These are phyloP conservation scores for Glyphotaelius pellucidus DNA, from an alignment of 2,888 invertebrate species.

Conservation along the genomic window DNA sequence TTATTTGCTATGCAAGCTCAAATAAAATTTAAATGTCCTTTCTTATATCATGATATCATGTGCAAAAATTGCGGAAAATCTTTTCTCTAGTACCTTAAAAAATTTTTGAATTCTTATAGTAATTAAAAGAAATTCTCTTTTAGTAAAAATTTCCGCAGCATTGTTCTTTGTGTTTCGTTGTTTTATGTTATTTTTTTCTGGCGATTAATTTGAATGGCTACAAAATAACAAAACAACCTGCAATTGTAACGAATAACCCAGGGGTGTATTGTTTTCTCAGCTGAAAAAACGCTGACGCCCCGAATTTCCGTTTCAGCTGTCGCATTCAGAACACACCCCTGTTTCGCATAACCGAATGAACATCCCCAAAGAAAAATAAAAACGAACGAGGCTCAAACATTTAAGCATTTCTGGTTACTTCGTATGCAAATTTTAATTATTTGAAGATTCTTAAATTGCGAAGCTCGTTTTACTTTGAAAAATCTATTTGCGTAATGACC, in stretches of 20 bases:
- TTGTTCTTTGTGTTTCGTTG: background rate
- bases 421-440: constrained; percentile 1
- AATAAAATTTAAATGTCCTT: too few species aligned
- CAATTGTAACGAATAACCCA: constrained; percentile 12
- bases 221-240: constrained; percentile 14
- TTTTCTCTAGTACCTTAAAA: background rate
- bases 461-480: background rate
- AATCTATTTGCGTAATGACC: background rate
- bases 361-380: constrained; percentile 25
- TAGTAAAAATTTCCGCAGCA: background rate
- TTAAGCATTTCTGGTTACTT: background rate
- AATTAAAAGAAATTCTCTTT: background rate
- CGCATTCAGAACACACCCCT: background rate
- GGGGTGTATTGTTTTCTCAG: background rate
- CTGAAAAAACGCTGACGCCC: constrained; percentile 18
- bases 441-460: background rate
- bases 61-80: too few species aligned
- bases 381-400: background rate
- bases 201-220: constrained; percentile 3
- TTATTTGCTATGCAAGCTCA: too few species aligned
- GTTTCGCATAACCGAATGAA: background rate
- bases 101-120: background rate
- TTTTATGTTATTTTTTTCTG: background rate
- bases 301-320: background rate
- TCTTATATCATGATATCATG: too few species aligned